Evolutionary conservation across 2,797 vertebrate genomes (phyloP).

Genomic region (Sus cebifrons): DNA sequence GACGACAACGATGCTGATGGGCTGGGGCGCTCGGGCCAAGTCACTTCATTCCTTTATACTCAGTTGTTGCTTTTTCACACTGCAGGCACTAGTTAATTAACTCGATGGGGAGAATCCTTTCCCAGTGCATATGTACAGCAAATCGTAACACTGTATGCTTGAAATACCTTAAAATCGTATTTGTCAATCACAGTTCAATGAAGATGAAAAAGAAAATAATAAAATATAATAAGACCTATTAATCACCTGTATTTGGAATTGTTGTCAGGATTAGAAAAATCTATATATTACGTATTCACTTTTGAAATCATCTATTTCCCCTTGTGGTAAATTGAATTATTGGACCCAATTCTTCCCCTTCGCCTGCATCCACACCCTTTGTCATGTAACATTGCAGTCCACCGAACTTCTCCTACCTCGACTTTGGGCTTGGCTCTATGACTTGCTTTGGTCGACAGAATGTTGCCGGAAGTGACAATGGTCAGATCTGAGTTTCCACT

Average conservation of each 20-base stretch:
- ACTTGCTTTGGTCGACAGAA: conserved; percentile 8
- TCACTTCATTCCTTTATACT: not conserved
- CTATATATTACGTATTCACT: not conserved
- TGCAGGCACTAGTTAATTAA: not conserved
- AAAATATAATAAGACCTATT: not conserved
- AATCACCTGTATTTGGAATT: not conserved
- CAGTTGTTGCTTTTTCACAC: conserved; percentile 40
- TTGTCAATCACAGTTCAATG: not conserved
- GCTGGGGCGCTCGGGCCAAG: conserved; percentile 35
- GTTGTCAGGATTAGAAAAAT: not conserved
- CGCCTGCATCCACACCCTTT: not conserved
- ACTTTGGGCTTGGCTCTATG: not conserved
- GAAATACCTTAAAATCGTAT: not conserved
- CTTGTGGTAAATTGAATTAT: conserved; percentile 22
- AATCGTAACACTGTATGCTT: not conserved
- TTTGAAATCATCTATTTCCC: conserved; percentile 41
- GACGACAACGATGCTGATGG: not conserved
- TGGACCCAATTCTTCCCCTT: not conserved
- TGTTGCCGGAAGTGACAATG: not conserved
- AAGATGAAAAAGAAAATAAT: conserved; percentile 6
- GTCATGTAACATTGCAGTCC: not conserved
- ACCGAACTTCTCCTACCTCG: conserved; percentile 1
- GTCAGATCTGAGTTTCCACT: conserved; percentile 19
- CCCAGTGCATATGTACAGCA: not conserved
- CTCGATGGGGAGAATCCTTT: not conserved